phyloP scores from a whole-genome alignment of 2,888 invertebrate species.

The Polia nebulosa region DNA sequence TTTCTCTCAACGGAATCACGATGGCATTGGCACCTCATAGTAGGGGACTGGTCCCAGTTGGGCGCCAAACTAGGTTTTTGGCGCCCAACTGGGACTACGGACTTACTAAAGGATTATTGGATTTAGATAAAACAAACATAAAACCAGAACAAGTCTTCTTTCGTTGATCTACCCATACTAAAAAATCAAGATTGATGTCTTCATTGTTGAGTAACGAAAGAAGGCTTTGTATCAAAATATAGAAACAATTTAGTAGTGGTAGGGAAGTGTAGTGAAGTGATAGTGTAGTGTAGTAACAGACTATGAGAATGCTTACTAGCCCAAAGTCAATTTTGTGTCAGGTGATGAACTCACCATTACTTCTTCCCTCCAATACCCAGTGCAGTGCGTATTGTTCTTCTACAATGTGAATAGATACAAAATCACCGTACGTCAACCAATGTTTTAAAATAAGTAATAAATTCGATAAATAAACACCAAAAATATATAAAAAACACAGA shows the following conservation, averaged over 20 bases:
- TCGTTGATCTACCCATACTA: background rate
- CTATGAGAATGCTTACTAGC: background rate
- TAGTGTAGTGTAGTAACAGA: too few species aligned
- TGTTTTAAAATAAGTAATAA: conserved; percentile 17
- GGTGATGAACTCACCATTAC: background rate
- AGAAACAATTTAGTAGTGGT: too few species aligned
- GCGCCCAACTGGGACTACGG: background rate
- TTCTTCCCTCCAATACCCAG: background rate
- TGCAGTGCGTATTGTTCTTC: background rate
- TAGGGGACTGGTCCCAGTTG: background rate
- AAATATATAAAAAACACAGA: conserved; percentile 18
- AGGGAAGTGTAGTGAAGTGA: too few species aligned
- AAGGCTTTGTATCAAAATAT: background rate
- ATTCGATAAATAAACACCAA: conserved; percentile 16
- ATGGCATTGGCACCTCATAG: background rate
- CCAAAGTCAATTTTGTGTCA: background rate
- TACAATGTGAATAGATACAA: background rate
- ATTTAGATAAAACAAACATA: background rate
- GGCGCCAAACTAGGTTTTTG: background rate
- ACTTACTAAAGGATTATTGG: too few species aligned
- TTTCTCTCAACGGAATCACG: background rate
- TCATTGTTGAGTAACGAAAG: background rate
- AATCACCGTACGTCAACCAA: conserved; percentile 3
- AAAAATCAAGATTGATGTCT: background rate
- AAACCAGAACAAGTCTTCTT: background rate